Percentiles rank a stretch among this genome's conserved stretches.
Evolutionary conservation across 2,797 vertebrate genomes (phyloP).

Genomic region (Zonotrichia albicollis): DNA sequence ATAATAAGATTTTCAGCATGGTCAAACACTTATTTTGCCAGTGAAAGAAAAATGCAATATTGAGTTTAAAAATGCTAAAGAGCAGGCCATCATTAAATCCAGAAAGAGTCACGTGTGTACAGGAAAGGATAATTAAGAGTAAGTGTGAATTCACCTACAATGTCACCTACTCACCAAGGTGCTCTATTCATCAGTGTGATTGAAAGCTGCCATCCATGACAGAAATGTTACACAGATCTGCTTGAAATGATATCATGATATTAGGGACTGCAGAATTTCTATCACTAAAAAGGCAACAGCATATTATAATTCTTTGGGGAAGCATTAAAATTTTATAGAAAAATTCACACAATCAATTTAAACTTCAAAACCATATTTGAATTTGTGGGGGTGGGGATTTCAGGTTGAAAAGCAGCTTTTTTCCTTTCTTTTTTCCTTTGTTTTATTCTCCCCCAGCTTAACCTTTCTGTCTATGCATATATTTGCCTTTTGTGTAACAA

Average conservation of each 20-base stretch:
- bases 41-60: conserved; percentile 5
- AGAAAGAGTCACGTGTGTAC: background rate
- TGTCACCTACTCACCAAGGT: background rate
- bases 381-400: background rate
- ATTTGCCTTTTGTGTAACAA: background rate
- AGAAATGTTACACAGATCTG: background rate
- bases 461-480: background rate
- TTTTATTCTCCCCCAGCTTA: background rate
- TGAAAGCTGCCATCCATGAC: background rate
- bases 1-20: background rate
- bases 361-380: background rate
- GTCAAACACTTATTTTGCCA: background rate
- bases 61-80: background rate
- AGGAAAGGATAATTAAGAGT: background rate
- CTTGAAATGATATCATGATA: background rate
- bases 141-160: background rate
- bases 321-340: background rate
- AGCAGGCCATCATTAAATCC: background rate
- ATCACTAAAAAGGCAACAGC: background rate
- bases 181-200: background rate
- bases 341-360: background rate
- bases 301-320: background rate
- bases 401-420: background rate
- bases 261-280: background rate
- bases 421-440: background rate